Base-by-base conservation (phyloP, 1,140 invertebrate genomes). In the Oryctes rhinoceros region DNA sequence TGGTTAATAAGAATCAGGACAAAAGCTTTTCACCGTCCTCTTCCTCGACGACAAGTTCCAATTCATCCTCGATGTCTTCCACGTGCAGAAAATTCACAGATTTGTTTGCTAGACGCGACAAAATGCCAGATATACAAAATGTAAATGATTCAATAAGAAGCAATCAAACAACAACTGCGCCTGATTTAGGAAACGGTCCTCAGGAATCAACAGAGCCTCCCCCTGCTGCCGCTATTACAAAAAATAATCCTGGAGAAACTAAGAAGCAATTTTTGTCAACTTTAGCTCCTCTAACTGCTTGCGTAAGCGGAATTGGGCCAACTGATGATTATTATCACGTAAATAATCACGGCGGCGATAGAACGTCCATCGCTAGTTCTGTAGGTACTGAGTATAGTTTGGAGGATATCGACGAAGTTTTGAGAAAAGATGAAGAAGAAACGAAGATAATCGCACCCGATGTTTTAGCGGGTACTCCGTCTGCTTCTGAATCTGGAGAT, bases 261-360 rank as follows among this genome's bases (percentile, higher is more conserved):
- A 90, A 93, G 74, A 91, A 93, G 78, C 94, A 95, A 84, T 94
- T 95, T 83, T 84, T 95, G 13, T 92, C 94, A 0, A 94, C 93
- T 2, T 84, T 95, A 35, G 94, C 93, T 0, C 94, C 94, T 1
- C 86, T 94, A 37, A 92, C 92, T 1, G 93, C 94, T 0, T 95
- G 94, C 82, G 94, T 95, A 35, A 91, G 92, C 2, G 77, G 83
- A n/a, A 85, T 86, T 0, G 91, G 89, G 1, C 91, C 90, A 47
- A 91, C 91, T 48, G 91, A 94, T 11, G 92, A 93, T 78, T 94
- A 94, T 83, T 94, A 94, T 81, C 78, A 90, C 87, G 10, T 89
- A 86, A 80, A 86, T 89, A 48, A 84, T 79, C 80, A 87, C 86
- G 39, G 88, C 86, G 85, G 90, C 44, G 86, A 90, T 85, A 80